phyloP scores from a whole-genome alignment of 2,113 vertebrate genomes.

The Oncorhynchus gorbuscha region DNA sequence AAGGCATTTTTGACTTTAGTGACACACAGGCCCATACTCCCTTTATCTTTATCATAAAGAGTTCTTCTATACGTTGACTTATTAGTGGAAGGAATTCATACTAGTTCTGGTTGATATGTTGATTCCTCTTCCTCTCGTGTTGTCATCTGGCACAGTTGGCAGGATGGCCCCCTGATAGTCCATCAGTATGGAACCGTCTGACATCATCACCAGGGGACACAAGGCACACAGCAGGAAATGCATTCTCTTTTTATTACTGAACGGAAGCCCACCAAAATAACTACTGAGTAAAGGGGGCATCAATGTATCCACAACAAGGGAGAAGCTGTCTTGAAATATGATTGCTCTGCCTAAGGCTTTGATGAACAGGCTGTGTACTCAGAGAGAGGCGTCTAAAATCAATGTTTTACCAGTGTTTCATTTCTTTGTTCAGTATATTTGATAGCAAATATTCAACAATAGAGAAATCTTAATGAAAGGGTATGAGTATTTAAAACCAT shows the following conservation, averaged over 20 bases:
- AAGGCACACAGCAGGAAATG: not conserved
- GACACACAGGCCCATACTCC: no score
- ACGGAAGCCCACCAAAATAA: not conserved
- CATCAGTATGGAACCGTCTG: not conserved
- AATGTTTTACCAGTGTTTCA: conserved; percentile 17
- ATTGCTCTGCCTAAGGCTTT: conserved; percentile 8
- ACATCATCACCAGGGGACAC: not conserved
- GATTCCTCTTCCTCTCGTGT: not conserved
- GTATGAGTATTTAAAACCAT: not conserved
- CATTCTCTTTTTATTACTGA: not conserved
- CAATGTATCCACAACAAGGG: not conserved
- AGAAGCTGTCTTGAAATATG: conserved; percentile 7
- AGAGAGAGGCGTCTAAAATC: conserved; percentile 2
- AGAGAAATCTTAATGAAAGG: not conserved
- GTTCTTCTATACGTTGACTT: no score
- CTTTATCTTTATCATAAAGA: no score
- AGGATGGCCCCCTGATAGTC: not conserved
- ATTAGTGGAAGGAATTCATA: not conserved
- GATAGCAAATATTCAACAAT: not conserved
- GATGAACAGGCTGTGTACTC: not conserved
- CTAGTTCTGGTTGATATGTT: no score
- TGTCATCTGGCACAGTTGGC: not conserved
- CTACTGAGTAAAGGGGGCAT: not conserved
- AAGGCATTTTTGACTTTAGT: no score
- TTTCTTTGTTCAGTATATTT: not conserved